Base-by-base conservation (phyloP, 1,140 invertebrate genomes). In the Eurosta solidaginis region DNA sequence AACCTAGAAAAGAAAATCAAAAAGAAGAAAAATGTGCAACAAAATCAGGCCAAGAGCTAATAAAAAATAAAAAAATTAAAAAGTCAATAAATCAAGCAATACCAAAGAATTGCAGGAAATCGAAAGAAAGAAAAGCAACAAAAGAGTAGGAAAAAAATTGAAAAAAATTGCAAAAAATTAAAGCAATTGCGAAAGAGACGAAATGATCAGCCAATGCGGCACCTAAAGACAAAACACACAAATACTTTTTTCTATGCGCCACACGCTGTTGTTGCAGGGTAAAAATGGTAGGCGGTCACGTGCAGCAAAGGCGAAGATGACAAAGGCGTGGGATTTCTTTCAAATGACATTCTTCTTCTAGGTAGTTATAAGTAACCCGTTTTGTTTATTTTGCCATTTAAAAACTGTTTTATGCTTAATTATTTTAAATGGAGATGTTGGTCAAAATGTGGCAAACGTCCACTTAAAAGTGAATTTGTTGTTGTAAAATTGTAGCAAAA, bases 171-270 rank as follows among this genome's bases (percentile, higher is more conserved):
- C 45, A 68, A 68, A n/a, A 20, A 68, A 40, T 40, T 20, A 68
- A 68, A 42, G 17, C 33, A n/a, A 68, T 2, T 40, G 36, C 7
- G 40, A n/a, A 9, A 68, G 22, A 17, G 59, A n/a, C n/a, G 59
- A 68, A 68, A 68, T 20, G 59, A 68, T 68, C 59, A 68, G 59
- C 59, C 59, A 68, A 40, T 68, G 59, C 10, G 59, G 59, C 59
- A 68, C 59, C 33, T 20, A 59, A 14, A 42, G n/a, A 36, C 59
- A 68, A 68, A 68, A n/a, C 27, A n/a, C n/a, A n/a, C 49, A 20
- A 14, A 47, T 3, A n/a, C 40, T 40, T 5, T 42, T 0, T 54
- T 12, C 20, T 25, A 20, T 25, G 5, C 40, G 59, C 59, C 59
- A 40, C 59, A 68, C n/a, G 59, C 33, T 68, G 59, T 40, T 33